phyloP scores from a whole-genome alignment of 2,888 invertebrate genomes.

The Macrosiphum euphorbiae region DNA sequence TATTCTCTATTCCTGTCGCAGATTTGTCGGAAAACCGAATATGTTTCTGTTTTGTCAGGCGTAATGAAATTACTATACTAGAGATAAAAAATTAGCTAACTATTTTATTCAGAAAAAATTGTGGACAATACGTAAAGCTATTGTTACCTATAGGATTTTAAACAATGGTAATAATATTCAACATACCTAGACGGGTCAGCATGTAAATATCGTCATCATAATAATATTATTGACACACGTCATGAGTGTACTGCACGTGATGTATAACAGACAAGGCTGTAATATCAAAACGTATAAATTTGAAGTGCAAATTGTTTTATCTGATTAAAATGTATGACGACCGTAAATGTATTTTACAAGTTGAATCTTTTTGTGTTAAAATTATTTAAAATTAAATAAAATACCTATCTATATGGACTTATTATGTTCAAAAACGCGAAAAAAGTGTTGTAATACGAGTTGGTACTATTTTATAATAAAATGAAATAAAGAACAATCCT shows the following conservation, averaged over 20 bases:
- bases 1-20: background rate
- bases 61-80: background rate
- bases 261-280: background rate
- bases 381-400: background rate
- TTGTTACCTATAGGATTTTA: background rate
- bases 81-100: background rate
- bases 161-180: conserved; percentile 33
- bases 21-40: background rate
- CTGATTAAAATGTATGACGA: background rate
- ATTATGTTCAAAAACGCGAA: background rate
- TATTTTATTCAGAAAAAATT: background rate
- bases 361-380: background rate
- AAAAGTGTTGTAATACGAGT: background rate
- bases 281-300: background rate
- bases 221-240: background rate
- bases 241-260: background rate
- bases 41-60: background rate
- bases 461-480: background rate
- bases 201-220: background rate
- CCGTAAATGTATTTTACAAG: background rate
- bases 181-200: background rate
- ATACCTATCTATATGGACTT: background rate
- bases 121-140: background rate
- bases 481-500: no score
- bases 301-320: background rate